Evolutionary conservation across 2,797 vertebrate genomes (phyloP), one percentile per base, ranked within the genome.

Genomic region (Eupleurogrammus muticus): DNA sequence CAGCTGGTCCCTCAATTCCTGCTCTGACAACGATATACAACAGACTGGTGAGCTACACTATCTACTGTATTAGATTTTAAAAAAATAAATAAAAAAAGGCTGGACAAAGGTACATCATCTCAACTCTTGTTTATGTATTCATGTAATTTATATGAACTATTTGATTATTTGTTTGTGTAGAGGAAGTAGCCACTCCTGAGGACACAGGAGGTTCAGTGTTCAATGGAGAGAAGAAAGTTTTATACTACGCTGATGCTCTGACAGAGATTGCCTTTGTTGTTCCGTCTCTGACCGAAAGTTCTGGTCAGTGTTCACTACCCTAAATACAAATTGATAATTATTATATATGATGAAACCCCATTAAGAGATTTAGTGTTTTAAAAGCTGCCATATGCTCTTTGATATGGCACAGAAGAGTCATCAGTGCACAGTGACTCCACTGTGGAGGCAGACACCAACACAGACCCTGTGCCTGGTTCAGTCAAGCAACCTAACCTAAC

Each of bases 181-280:
- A 97, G 83, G 96, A 97, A 72, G 69, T 92, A 0, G 36, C 90
- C 48, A 89, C 93, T 67, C 93, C 94, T 2, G 96, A 96, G 82
- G 96, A 97, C 76, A 87, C 93, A 0, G 97, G 97, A 54, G 97
- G 97, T 7, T 96, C 94, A 11, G 90, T 96, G 84, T 99, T 97
- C 92, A 98, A 96, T 0, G 97, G 97, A 32, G 96, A 98, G 90
- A 97, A 95, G 93, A 98, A 96, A 61, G 96, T 96, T 86, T 92
- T 99, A 55, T 98, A 99, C 85, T 99, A 97, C 1, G 97, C 97
- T 0, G 97, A 99, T 79, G 97, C 97, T 58, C 93, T 99, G 84
- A 98, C 97, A 1, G 97, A 99, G 90, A 97, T 99, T 2, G 97
- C 97, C 80, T 98, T 98, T 62, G 96, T 98, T 55, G 96, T 99